These are phyloP conservation scores for Lethenteron camtschaticum DNA, from an alignment of 2,113 vertebrate species.

Conservation along the genomic window DNA sequence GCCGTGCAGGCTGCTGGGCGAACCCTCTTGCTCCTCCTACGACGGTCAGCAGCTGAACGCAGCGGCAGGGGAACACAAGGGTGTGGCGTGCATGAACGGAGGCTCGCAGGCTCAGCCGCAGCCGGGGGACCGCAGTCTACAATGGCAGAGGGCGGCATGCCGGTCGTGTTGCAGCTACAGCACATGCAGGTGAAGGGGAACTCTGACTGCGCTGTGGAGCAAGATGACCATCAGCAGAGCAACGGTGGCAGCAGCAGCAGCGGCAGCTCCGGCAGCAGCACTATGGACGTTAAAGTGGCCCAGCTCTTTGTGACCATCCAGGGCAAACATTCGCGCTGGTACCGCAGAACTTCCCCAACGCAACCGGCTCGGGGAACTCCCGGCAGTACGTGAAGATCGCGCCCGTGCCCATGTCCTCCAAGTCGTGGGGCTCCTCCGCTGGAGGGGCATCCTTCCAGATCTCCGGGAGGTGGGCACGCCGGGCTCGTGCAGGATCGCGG, in stretches of 20 bases:
- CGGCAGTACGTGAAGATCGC: slow-evolving; percentile 54
- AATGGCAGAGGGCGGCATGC: slow-evolving; percentile 14
- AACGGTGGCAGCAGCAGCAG: neutral
- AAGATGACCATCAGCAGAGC: neutral
- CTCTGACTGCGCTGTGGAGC: too few relatives aligned
- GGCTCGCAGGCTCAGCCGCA: neutral
- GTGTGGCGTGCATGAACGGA: neutral
- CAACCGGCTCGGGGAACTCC: slow-evolving; percentile 2
- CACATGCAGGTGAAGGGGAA: slow-evolving; percentile 18
- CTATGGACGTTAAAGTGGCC: slow-evolving; percentile 21
- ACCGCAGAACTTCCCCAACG: slow-evolving; percentile 10
- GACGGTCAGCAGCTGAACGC: neutral
- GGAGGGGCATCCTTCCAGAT: slow-evolving; percentile 18
- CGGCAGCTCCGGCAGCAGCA: neutral
- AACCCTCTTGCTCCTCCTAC: too few relatives aligned
- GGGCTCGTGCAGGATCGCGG: slow-evolving; percentile 1
- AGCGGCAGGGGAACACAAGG: neutral
- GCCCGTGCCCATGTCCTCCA: slow-evolving; percentile 28
- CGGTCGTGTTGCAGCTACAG: slow-evolving; percentile 42
- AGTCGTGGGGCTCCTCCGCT: slow-evolving; percentile 16
- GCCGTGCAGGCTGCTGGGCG: too few relatives aligned
- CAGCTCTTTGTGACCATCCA: slow-evolving; percentile 41
- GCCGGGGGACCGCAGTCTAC: too few relatives aligned
- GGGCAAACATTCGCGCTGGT: slow-evolving; percentile 28
- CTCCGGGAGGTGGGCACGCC: slow-evolving; percentile 11